Evolutionary conservation across 1,140 invertebrate genomes (phyloP).

Genomic region (Drosophila pruinosa): DNA sequence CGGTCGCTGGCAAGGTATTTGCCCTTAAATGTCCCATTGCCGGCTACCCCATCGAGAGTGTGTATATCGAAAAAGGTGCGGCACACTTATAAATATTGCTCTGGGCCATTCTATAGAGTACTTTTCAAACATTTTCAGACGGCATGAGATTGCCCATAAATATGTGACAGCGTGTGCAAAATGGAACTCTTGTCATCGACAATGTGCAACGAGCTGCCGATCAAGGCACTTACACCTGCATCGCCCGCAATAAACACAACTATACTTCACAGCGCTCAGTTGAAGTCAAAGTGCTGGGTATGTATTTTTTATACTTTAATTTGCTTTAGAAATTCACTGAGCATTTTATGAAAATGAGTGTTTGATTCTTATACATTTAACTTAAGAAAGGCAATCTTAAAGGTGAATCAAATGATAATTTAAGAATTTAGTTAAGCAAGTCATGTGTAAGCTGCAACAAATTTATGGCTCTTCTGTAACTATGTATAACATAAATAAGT

Average conservation of each 20-base stretch:
- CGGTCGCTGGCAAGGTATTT: constrained; percentile 87
- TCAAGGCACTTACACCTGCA: constrained; percentile 88
- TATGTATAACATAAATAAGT: neutral
- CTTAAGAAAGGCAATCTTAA: too few relatives aligned
- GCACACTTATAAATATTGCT: neutral
- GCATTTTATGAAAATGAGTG: too few relatives aligned
- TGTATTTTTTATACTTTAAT: too few relatives aligned
- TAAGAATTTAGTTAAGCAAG: too few relatives aligned
- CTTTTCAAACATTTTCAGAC: constrained; percentile 82
- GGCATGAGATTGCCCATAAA: constrained; percentile 86
- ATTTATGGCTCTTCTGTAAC: too few relatives aligned
- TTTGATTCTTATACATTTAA: too few relatives aligned
- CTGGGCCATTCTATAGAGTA: neutral
- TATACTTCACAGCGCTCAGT: constrained; percentile 84
- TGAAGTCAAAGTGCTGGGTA: constrained; percentile 85
- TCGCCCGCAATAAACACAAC: constrained; percentile 86
- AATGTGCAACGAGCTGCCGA: constrained; percentile 87
- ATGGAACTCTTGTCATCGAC: constrained; percentile 87
- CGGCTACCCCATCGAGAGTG: constrained; percentile 87
- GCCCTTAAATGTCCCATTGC: constrained; percentile 88
- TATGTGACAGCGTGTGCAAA: constrained; percentile 87
- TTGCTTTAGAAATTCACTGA: too few relatives aligned
- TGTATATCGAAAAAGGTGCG: constrained; percentile 87
- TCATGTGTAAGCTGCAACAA: too few relatives aligned
- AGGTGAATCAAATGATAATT: neutral